phyloP scores from a whole-genome alignment of 2,888 invertebrate species.

The Drosophila parthenogenetica region DNA sequence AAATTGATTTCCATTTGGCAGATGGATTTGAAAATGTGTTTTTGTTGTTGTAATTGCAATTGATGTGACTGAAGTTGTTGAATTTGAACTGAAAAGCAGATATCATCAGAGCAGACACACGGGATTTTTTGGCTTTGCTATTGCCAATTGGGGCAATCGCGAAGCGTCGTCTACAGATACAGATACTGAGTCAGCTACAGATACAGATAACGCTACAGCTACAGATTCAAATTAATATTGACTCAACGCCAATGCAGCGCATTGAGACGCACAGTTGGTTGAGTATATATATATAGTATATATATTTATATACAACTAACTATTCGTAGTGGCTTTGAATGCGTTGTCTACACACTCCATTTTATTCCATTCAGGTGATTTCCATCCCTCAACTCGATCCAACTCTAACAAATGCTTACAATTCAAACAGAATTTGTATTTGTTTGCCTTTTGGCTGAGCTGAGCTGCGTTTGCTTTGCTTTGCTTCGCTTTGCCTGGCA shows the following conservation, averaged over 20 bases:
- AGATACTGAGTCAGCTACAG: slow-evolving; percentile 38
- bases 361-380: background rate
- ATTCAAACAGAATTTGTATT: slow-evolving; percentile 76
- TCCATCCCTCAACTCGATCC: background rate
- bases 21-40: slow-evolving; percentile 24
- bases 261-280: slow-evolving; percentile 43
- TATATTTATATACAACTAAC: background rate
- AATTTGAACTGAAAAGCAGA: background rate
- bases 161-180: slow-evolving; percentile 38
- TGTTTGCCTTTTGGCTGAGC: slow-evolving; percentile 75
- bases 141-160: slow-evolving; percentile 42
- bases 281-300: background rate
- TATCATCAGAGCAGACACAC: slow-evolving; percentile 1
- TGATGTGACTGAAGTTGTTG: slow-evolving; percentile 39
- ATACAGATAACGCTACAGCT: slow-evolving; percentile 38
- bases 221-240: slow-evolving; percentile 63
- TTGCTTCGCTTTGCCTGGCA: slow-evolving; percentile 26
- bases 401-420: slow-evolving; percentile 51
- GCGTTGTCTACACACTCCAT: slow-evolving; percentile 20
- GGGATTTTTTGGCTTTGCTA: background rate
- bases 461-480: slow-evolving; percentile 44
- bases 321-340: slow-evolving; percentile 25
- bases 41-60: slow-evolving; percentile 49
- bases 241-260: slow-evolving; percentile 47
- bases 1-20: slow-evolving; percentile 56